Evolutionary conservation across 2,797 vertebrate genomes (phyloP), one percentile per base, ranked within the genome.

Genomic region (Karalla daura): DNA sequence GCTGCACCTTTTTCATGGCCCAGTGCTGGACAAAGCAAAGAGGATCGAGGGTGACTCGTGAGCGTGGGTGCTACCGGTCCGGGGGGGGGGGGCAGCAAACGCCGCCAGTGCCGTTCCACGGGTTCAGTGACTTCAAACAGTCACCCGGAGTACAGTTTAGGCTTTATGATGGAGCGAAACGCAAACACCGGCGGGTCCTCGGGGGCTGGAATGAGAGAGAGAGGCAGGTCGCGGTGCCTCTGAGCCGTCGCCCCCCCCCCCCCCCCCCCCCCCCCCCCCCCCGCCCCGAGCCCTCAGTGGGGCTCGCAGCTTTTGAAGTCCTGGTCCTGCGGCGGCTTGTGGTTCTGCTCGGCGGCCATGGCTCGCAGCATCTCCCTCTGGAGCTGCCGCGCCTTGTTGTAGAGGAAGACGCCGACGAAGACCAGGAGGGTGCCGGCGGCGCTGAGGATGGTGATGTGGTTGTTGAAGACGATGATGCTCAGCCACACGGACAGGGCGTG

Each of bases 401-500:
- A 99, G 0, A 98, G 88, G 24, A 97, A 78, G 33, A 99, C 97
- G 0, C 98, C 98, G 0, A 95, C 5, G 0, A 92, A 96, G 54
- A 99, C 98, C 0, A 98, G 73, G 2, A 90, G 35, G 0, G 96
- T 99, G 51, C 98, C 97, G 0, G 83, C 3, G 5, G 97, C 97
- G 0, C 96, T 96, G 69, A 97, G 93, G 72, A 94, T 76, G 9
- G 95, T 97, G 84, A 99, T 94, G 23, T 91, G 95, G 91, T 99
- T 99, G 25, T 94, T 96, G 37, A 99, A 99, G 18, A 99, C 89
- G 13, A 99, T 95, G 89, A 99, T 86, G 81, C 97, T 99, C 25
- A 99, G 93, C 98, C 97, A 99, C 53, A 98, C 94, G 1, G 96
- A 98, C 80, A 99, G 64, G 5, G 97, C 98, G 0, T 99, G 98